These are phyloP conservation scores for Branchipolynoe longqiensis DNA, from an alignment of 2,888 invertebrate species.

Conservation along the genomic window DNA sequence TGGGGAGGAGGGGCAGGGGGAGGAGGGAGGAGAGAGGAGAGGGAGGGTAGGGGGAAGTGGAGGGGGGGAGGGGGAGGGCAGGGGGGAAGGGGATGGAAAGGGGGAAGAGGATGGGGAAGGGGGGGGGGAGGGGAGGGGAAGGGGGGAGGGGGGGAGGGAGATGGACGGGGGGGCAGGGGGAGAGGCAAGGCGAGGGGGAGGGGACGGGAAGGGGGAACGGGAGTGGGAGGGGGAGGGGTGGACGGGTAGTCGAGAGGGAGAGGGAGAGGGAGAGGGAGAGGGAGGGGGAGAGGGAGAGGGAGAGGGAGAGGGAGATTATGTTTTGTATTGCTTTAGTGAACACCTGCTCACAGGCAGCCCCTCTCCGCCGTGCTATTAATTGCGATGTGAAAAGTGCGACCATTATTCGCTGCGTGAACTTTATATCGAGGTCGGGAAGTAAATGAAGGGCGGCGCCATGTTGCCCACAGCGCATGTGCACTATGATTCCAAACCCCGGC, in stretches of 20 bases:
- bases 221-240: neutral
- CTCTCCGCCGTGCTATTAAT: too few species aligned
- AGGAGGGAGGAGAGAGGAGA: neutral
- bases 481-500: too few species aligned
- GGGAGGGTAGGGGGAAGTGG: neutral
- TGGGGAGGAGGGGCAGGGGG: too few species aligned
- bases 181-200: neutral
- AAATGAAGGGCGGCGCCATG: too few species aligned
- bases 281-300: neutral
- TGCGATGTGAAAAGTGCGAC: too few species aligned
- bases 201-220: neutral
- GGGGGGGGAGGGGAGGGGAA: neutral
- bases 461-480: too few species aligned
- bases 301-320: neutral
- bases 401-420: too few species aligned
- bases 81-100: neutral
- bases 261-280: neutral
- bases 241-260: neutral
- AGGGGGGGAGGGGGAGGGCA: neutral
- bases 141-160: neutral
- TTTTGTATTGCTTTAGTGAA: neutral
- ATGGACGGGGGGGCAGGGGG: neutral
- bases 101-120: neutral
- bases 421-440: too few species aligned
- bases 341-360: neutral